These are phyloP conservation scores for Dipodomys spectabilis DNA, from an alignment of 2,113 vertebrate species.

Conservation along the genomic window DNA sequence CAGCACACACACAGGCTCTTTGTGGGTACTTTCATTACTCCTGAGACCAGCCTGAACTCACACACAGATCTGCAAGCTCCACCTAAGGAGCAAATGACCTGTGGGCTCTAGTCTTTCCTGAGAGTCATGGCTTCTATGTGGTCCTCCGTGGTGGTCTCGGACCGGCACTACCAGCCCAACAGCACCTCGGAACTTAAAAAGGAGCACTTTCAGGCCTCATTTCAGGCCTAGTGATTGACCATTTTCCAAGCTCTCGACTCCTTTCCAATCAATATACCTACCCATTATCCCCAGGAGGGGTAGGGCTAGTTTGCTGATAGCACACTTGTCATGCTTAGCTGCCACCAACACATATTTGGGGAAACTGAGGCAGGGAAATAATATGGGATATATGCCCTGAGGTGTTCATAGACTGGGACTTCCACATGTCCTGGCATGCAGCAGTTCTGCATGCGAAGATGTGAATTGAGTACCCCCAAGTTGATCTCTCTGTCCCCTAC, in stretches of 20 bases:
- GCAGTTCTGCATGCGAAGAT: not conserved
- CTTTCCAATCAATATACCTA: not conserved
- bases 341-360: not conserved
- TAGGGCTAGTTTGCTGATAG: not conserved
- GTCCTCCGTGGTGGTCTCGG: not conserved
- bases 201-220: too few species aligned
- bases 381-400: not conserved
- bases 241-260: not conserved
- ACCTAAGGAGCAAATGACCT: rapidly evolving
- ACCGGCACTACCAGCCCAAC: not conserved
- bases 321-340: not conserved
- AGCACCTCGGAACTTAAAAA: not conserved
- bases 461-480: not conserved
- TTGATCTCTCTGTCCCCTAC: not conserved
- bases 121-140: not conserved
- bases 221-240: too few species aligned
- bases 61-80: not conserved
- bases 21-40: rapidly evolving
- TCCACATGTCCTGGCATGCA: rapidly evolving
- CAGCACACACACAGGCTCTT: not conserved
- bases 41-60: not conserved
- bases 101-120: not conserved
- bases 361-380: not conserved
- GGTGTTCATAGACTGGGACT: rapidly evolving
- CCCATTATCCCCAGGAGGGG: not conserved